Evolutionary conservation across 2,888 invertebrate species (phyloP).

Genomic region (Tiliacea citrago): DNA sequence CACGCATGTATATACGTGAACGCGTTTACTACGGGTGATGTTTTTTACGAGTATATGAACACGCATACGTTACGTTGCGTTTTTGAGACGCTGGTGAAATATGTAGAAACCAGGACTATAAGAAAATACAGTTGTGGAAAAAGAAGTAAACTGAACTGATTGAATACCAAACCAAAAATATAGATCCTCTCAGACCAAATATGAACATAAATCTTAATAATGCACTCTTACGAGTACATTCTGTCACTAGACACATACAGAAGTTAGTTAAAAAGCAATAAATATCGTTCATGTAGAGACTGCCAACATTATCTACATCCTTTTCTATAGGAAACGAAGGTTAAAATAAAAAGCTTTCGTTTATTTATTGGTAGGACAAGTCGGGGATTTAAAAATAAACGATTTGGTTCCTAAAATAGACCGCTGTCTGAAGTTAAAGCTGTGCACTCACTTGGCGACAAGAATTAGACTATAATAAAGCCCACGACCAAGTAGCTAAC

Average conservation of each 20-base stretch:
- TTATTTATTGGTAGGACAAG: conserved; percentile 65
- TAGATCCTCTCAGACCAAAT: background rate
- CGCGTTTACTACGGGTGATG: conserved; percentile 28
- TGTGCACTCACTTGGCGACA: conserved; percentile 8
- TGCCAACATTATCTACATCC: conserved; percentile 42
- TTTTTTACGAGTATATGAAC: conserved; percentile 34
- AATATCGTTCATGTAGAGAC: conserved; percentile 24
- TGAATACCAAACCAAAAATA: background rate
- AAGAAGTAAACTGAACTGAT: background rate
- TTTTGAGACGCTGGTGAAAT: conserved; percentile 34
- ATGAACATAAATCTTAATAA: conserved; percentile 13
- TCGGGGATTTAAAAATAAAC: conserved; percentile 65
- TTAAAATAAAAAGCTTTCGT: conserved; percentile 56
- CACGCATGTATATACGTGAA: conserved; percentile 42
- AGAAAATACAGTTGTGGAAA: background rate
- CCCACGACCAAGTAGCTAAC: too few relatives aligned
- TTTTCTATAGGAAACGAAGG: conserved; percentile 49
- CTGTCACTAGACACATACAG: background rate
- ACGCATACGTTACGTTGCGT: conserved; percentile 11
- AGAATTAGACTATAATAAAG: conserved; percentile 7
- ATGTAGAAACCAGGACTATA: too few relatives aligned
- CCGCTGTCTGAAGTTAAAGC: conserved; percentile 31
- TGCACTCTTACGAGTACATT: conserved; percentile 8
- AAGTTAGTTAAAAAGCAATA: conserved; percentile 25
- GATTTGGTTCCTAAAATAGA: conserved; percentile 58